Base-by-base conservation (phyloP, 2,797 vertebrate genomes). In the Carduelis carduelis region DNA sequence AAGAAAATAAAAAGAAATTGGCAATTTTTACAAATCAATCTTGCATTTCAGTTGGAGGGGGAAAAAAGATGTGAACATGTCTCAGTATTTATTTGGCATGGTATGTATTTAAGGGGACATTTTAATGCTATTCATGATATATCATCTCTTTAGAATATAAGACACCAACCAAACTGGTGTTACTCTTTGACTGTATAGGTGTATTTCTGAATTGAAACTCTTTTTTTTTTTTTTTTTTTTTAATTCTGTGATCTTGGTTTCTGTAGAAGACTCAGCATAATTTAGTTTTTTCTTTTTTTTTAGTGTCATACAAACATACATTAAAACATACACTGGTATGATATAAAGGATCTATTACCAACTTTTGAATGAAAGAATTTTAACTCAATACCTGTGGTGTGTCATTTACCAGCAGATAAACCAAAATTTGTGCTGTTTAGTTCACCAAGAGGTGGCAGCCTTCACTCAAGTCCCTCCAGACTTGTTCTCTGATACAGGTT, bases 371-470 rank as follows among this genome's bases (percentile, higher is more conserved):
- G 15, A 41, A 41, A 7, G 12, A 34, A 27, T 50, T 15, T 55
- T 27, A 83, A 43, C 43, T 68, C n/a, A 57, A 8, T 47, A 53
- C 12, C 27, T 34, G 15, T 24, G 65, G 43, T 1, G 1, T 78
- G 26, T 75, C 28, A 16, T 64, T 74, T 87, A 75, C 37, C 24
- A 34, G 18, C 26, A 78, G 17, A 57, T n/a, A 35, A 78, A 11
- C 39, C 46, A 57, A 39, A 66, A 24, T 89, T 37, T 49, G 30
- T 84, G 78, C 32, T 87, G 12, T 81, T 93, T 70, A 83, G 49
- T 61, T 94, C 53, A 78, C 82, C 85, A 57, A 94, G 84, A 96
- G 89, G 82, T 93, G 87, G 85, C 91, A 95, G 61, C 46, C 79
- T 93, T 90, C 87, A 82, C 78, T 76, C 56, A 44, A 12, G 41